These are phyloP conservation scores for Pachyseris speciosa DNA, from an alignment of 64 coral and sea anemone genomes.

Conservation along the genomic window DNA sequence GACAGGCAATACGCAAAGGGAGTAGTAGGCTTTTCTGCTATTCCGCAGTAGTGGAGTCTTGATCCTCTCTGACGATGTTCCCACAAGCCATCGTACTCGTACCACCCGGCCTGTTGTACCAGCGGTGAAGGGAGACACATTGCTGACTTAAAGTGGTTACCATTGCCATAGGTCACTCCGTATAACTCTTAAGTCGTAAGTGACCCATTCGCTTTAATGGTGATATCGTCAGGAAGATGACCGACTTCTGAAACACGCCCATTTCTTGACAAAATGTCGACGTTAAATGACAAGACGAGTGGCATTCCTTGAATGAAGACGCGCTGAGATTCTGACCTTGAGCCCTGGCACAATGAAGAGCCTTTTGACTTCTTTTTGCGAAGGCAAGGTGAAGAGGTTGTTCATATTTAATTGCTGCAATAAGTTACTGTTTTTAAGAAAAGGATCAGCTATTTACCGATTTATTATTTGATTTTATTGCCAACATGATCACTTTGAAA, in stretches of 20 bases:
- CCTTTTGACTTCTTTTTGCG: neutral
- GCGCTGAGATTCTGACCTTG: conserved; percentile 18
- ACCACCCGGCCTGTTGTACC: conserved; percentile 31
- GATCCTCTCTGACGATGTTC: conserved; percentile 40
- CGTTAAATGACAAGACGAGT: conserved; percentile 27
- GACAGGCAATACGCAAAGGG: neutral
- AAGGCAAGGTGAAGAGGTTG: conserved; percentile 35
- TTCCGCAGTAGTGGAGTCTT: neutral
- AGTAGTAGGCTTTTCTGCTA: conserved; percentile 39
- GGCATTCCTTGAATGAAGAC: conserved; percentile 31
- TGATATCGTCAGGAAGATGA: conserved; percentile 29
- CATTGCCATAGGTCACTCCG: conserved; percentile 46
- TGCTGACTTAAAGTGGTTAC: conserved; percentile 50
- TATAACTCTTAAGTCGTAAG: conserved; percentile 18
- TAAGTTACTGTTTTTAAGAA: too few species aligned
- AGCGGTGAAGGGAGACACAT: conserved; percentile 9
- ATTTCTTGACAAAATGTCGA: conserved; percentile 47
- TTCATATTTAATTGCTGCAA: too few species aligned
- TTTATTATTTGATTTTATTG: too few species aligned
- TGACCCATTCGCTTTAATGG: conserved; percentile 24
- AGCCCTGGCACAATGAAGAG: conserved; percentile 1
- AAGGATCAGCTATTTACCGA: too few species aligned
- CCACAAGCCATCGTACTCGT: conserved; percentile 48
- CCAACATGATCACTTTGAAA: too few species aligned
- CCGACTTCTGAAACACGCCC: neutral